Conservation (phyloP, 2,797 vertebrate species). For the Hoplostethus mediterraneus region DNA sequence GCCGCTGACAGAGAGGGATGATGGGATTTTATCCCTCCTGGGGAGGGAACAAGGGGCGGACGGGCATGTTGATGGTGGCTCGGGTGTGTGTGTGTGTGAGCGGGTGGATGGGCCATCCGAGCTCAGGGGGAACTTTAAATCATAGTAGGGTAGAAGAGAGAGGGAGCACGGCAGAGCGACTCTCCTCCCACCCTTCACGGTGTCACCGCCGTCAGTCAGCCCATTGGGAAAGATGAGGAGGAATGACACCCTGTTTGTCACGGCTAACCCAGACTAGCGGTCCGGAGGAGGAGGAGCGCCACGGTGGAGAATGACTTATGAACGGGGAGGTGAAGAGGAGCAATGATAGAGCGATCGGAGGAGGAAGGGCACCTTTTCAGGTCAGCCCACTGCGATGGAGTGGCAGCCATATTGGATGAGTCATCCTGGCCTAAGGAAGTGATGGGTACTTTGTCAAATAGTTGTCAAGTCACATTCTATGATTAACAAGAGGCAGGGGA, state of each 20-base stretch:
- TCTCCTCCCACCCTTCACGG: slow-evolving; percentile 38
- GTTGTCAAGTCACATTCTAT: slow-evolving; percentile 70
- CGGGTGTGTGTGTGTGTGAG: not conserved
- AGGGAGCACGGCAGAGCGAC: slow-evolving; percentile 18
- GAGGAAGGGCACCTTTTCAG: slow-evolving; percentile 47
- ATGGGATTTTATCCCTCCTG: slow-evolving; percentile 69
- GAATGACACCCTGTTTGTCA: slow-evolving; percentile 44
- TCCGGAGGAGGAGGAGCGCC: slow-evolving; percentile 33
- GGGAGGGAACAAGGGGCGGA: slow-evolving; percentile 30
- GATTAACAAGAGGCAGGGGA: slow-evolving; percentile 58
- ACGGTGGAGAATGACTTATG: slow-evolving; percentile 46
- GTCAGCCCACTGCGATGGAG: slow-evolving; percentile 64
- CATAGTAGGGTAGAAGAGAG: not conserved
- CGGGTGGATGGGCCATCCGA: not conserved
- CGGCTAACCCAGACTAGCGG: slow-evolving; percentile 28
- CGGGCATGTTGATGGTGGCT: slow-evolving; percentile 19
- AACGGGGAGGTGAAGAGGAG: slow-evolving; percentile 49
- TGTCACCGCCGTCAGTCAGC: slow-evolving; percentile 66
- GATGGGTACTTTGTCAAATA: slow-evolving; percentile 70
- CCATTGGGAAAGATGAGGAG: slow-evolving; percentile 45
- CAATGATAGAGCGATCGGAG: slow-evolving; percentile 56
- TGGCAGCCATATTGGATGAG: slow-evolving; percentile 75
- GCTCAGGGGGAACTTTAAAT: slow-evolving; percentile 29
- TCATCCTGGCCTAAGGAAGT: slow-evolving; percentile 56
- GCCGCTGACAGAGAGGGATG: slow-evolving; percentile 74